Conservation (phyloP, 35 echinoderm and acorn worm species). For the Heliocidaris erythrogramma region DNA sequence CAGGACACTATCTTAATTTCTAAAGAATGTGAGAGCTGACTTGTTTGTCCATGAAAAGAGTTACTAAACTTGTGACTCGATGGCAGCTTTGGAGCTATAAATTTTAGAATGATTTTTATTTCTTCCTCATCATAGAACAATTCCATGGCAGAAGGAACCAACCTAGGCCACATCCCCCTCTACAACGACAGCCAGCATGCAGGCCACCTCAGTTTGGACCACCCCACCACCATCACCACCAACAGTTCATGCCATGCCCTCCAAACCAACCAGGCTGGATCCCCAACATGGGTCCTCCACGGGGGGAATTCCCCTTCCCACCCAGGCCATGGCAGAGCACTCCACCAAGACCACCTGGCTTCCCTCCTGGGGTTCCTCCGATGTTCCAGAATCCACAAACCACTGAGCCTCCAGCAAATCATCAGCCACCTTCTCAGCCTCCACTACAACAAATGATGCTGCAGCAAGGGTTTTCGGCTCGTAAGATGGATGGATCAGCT, state of each 20-base stretch:
- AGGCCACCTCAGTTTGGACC: background rate
- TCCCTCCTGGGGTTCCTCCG: conserved; percentile 16
- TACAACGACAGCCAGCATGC: background rate
- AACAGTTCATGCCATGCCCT: background rate
- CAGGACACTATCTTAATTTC: too few relatives aligned
- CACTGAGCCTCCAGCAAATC: background rate
- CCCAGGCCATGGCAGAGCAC: background rate
- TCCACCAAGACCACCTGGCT: background rate
- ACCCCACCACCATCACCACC: background rate
- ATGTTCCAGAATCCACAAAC: conserved; percentile 50
- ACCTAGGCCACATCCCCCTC: background rate
- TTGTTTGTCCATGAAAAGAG: background rate
- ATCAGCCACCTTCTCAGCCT: background rate
- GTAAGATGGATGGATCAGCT: background rate
- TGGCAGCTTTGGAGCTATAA: background rate
- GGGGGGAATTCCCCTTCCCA: background rate
- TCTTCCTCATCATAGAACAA: background rate
- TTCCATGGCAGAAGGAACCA: conserved; percentile 9
- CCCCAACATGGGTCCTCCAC: background rate
- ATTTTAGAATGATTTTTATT: background rate
- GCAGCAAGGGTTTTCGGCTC: background rate
- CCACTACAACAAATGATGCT: background rate
- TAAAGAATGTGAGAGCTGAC: too few relatives aligned
- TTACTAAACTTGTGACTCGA: background rate
- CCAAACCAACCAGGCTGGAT: background rate